Conservation (phyloP, 2,113 vertebrate species). For the Drymodes brunneopygia region DNA sequence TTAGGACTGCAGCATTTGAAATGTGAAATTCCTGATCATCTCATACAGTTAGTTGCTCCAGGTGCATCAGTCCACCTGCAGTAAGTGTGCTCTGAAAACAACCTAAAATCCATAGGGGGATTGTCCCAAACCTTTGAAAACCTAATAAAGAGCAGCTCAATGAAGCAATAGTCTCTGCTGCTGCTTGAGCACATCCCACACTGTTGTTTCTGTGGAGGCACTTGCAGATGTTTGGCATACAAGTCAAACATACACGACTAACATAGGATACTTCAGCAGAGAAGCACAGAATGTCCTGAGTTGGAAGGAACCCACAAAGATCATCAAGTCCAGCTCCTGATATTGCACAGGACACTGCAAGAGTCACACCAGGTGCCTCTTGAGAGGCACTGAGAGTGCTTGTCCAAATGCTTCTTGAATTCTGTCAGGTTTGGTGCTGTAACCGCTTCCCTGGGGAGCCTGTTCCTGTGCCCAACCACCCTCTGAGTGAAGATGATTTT, state of each 20-base stretch:
- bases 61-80: background rate
- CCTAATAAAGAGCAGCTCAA: background rate
- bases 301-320: background rate
- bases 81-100: background rate
- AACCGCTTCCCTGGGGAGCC: background rate
- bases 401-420: background rate
- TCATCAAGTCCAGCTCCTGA: background rate
- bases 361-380: background rate
- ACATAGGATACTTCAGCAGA: background rate
- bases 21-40: background rate
- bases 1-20: background rate
- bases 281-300: background rate
- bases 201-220: background rate
- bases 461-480: no score
- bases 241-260: background rate
- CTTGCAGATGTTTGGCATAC: background rate
- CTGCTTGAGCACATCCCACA: background rate
- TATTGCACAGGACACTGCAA: background rate
- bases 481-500: accelerated
- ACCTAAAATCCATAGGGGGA: background rate
- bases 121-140: background rate
- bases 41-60: background rate
- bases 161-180: background rate
- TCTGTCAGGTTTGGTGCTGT: background rate
- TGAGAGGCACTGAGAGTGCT: background rate